These are phyloP conservation scores for Drosophila meridionalis DNA, from an alignment of 2,888 invertebrate species.

Conservation along the genomic window DNA sequence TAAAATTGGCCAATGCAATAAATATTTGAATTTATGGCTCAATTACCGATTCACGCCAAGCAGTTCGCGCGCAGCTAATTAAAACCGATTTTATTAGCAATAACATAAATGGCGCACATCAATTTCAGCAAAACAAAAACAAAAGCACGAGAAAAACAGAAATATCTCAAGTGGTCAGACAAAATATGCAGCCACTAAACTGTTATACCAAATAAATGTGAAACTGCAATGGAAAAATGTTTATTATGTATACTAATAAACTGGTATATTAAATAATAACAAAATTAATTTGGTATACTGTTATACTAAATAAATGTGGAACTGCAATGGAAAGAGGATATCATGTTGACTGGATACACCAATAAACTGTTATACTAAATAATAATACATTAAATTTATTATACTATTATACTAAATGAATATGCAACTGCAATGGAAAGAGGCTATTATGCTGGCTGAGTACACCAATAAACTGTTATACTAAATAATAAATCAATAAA, in stretches of 20 bases:
- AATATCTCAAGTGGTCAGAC: neutral
- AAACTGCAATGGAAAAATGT: neutral
- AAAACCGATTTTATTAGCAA: constrained; percentile 56
- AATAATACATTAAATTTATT: too few species aligned
- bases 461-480: neutral
- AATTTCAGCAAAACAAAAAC: neutral
- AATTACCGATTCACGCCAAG: constrained; percentile 43
- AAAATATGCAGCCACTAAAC: neutral
- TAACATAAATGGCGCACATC: constrained; percentile 25
- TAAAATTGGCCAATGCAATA: constrained; percentile 58
- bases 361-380: neutral
- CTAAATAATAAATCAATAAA: too few species aligned
- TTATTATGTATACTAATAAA: neutral
- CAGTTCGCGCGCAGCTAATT: constrained; percentile 24
- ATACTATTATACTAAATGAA: neutral
- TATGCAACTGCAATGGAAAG: too few species aligned
- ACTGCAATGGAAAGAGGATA: neutral
- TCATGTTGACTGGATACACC: neutral
- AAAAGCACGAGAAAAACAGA: neutral
- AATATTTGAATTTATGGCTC: constrained; percentile 68
- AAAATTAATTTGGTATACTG: too few species aligned
- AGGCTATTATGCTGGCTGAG: too few species aligned
- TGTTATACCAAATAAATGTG: neutral
- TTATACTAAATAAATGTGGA: neutral
- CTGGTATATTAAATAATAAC: neutral